These are phyloP conservation scores for Pontoporia blainvillei DNA, from an alignment of 2,113 vertebrate genomes.

Conservation along the genomic window DNA sequence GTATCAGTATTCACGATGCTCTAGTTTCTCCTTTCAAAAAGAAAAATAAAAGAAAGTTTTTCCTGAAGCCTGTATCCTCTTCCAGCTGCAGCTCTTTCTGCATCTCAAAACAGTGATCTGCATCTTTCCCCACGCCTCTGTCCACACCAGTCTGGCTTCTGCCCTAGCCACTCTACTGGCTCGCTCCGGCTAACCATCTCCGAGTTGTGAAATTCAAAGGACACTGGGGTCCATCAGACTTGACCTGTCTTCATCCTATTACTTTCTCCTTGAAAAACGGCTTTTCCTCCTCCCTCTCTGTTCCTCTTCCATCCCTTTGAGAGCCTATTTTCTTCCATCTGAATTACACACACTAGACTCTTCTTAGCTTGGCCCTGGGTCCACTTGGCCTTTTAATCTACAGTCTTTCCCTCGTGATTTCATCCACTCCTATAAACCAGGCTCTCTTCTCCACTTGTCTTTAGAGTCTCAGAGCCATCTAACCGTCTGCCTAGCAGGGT, in stretches of 20 bases:
- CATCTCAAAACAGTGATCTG: neutral
- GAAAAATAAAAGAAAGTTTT: neutral
- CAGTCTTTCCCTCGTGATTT: neutral
- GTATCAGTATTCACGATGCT: neutral
- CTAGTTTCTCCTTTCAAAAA: neutral
- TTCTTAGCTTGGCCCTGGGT: neutral
- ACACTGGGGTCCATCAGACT: neutral
- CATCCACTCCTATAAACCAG: neutral
- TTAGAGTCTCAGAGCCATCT: neutral
- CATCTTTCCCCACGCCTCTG: neutral
- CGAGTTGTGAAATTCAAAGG: neutral
- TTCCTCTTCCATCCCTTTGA: neutral
- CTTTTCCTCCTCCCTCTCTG: neutral
- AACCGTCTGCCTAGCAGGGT: neutral
- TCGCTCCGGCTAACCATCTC: neutral
- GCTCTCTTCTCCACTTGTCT: neutral
- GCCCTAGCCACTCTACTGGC: too few relatives aligned
- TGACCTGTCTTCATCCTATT: neutral
- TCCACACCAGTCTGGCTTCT: neutral
- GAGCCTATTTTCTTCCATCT: neutral
- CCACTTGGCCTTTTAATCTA: neutral
- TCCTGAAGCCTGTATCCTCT: neutral
- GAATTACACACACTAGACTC: neutral
- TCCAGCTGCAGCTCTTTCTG: neutral
- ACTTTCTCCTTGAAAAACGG: neutral